These are phyloP conservation scores for Diplolepis rosae DNA, from an alignment of 2,888 invertebrate species.

Conservation along the genomic window DNA sequence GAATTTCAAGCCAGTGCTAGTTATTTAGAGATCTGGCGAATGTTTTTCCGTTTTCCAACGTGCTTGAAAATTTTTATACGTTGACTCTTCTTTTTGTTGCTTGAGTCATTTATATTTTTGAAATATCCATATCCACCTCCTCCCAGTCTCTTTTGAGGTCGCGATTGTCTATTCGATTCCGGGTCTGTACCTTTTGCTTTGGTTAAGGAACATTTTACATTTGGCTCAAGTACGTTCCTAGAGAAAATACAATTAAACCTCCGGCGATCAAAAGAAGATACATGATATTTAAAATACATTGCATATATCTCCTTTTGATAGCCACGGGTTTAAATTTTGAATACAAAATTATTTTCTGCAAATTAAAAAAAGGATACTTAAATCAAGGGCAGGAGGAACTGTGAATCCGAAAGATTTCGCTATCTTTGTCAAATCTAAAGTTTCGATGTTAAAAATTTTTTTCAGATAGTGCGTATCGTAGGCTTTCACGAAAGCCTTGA, in stretches of 20 bases:
- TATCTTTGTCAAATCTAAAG: constrained; percentile 88
- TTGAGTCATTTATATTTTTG: constrained; percentile 80
- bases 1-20: too few species aligned
- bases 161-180: constrained; percentile 78
- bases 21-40: constrained; percentile 67
- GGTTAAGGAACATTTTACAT: neutral
- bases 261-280: too few species aligned
- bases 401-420: constrained; percentile 93
- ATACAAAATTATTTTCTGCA: too few species aligned
- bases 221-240: too few species aligned
- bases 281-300: too few species aligned
- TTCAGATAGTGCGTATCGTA: constrained; percentile 96
- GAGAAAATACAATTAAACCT: too few species aligned
- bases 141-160: constrained; percentile 84
- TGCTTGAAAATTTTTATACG: constrained; percentile 80
- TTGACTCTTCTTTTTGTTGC: constrained; percentile 74
- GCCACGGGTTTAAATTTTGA: too few species aligned
- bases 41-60: constrained; percentile 71
- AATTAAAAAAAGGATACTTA: constrained; percentile 77
- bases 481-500: constrained; percentile 93
- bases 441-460: constrained; percentile 91
- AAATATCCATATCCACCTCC: constrained; percentile 88
- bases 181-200: constrained; percentile 75
- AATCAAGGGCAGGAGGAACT: constrained; percentile 93
- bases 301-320: too few species aligned